Base-by-base conservation (phyloP, 2,888 invertebrate species). In the Mythimna pallens region DNA sequence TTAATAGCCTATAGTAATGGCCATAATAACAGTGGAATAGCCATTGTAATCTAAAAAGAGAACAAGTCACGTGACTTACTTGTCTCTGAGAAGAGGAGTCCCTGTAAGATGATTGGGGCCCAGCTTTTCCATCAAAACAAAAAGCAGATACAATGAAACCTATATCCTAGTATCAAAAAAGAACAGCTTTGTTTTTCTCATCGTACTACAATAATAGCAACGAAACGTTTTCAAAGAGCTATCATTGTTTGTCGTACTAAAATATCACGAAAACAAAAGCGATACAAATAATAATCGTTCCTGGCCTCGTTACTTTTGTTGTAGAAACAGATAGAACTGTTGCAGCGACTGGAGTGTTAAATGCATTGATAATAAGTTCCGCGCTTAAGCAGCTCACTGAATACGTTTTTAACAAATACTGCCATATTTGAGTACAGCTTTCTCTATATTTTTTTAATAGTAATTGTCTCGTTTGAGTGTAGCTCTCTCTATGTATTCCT, bases 241-340 rank as follows among this genome's bases (percentile, higher is more conserved):
- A 30, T 59, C 64, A 65, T 65, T 62, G 61, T 65, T 52, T 67
- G 52, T 22, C 58, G 73, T 65, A 30, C 57, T 63, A 62, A 77
- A 76, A 68, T 63, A 65, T 67, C 66, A 73, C 34, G 50, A 59
- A 77, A 80, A 77, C 77, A 73, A 77, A 65, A 62, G 64, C 71
- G 30, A 36, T 62, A 77, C 40, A 67, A 73, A 70, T 67, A 67
- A 73, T 43, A 52, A 70, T 57, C 54, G 54, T 54, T 58, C 50
- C 47, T 20, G n/a, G 40, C 22, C 22, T 65, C 34, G 30, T 76
- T 72, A n/a, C 17, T 72, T 59, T 76, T 76, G 59, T 76, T 73
- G n/a, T 63, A 65, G 61, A 78, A 76, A 69, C 63, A 34, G 55
- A 78, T 52, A 76, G 40, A 65, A 52, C 12, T 34, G 52, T 36